A percentile compares a stretch with the other conserved stretches of the same genome.
phyloP scores from a whole-genome alignment of 2,888 invertebrate genomes.

The Azorinus chamasolen region DNA sequence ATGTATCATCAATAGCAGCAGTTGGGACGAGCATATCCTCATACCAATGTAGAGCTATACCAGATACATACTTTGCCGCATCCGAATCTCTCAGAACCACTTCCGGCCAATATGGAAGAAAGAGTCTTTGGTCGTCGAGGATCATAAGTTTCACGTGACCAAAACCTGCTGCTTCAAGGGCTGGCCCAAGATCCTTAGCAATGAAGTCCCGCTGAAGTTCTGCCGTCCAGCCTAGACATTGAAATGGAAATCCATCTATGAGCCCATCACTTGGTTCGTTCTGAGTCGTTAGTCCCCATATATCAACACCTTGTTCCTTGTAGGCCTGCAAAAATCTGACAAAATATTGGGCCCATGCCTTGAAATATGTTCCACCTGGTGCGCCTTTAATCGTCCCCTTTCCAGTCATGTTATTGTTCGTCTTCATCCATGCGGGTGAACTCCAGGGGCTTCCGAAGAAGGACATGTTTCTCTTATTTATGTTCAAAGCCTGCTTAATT shows the following conservation, averaged over 20 bases:
- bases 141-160: constrained; percentile 90
- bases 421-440: constrained; percentile 52
- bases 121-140: constrained; percentile 91
- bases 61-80: constrained; percentile 88
- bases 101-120: constrained; percentile 90
- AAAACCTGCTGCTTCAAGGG: constrained; percentile 90
- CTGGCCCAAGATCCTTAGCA: constrained; percentile 90
- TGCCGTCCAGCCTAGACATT: constrained; percentile 92
- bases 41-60: constrained; percentile 95
- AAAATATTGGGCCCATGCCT: constrained; percentile 50
- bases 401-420: constrained; percentile 73
- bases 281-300: constrained; percentile 95
- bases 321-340: constrained; percentile 91
- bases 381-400: constrained; percentile 76
- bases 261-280: constrained; percentile 92
- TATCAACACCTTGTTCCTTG: constrained; percentile 88
- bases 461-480: constrained; percentile 41
- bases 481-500: constrained; percentile 38
- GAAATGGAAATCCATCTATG: constrained; percentile 9
- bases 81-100: constrained; percentile 85
- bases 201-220: constrained; percentile 90
- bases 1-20: constrained; percentile 88
- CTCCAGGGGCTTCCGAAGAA: constrained; percentile 54
- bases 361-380: constrained; percentile 82
- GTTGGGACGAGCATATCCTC: constrained; percentile 89